Evolutionary conservation across 2,797 vertebrate species (phyloP).

Genomic region (Eleutherodactylus coqui): DNA sequence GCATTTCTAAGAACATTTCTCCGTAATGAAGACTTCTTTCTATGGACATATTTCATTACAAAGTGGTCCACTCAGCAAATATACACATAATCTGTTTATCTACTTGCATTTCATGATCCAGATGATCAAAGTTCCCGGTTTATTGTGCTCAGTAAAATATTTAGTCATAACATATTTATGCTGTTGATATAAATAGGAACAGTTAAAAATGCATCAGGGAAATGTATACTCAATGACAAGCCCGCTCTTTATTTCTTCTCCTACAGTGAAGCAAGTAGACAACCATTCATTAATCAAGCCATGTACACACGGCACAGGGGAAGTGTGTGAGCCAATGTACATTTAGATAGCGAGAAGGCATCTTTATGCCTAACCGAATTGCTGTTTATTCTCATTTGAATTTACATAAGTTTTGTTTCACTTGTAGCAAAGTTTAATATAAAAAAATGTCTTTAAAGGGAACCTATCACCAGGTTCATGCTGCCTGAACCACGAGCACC

Average conservation of each 20-base stretch:
- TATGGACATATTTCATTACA: background rate
- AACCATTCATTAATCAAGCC: constrained; percentile 49
- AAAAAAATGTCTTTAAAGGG: background rate
- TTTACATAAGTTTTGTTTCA: background rate
- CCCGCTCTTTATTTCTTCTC: constrained; percentile 39
- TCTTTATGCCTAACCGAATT: constrained; percentile 7
- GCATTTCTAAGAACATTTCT: background rate
- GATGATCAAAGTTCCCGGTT: constrained; percentile 16
- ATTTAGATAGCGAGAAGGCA: constrained; percentile 20
- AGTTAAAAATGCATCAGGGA: constrained; percentile 52
- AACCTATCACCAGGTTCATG: background rate
- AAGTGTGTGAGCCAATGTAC: constrained; percentile 36
- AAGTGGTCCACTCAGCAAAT: background rate
- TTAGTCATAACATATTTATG: constrained; percentile 49
- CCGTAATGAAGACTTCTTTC: background rate
- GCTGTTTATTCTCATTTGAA: background rate
- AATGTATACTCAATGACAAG: constrained; percentile 53
- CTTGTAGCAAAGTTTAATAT: background rate
- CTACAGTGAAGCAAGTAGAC: constrained; percentile 17
- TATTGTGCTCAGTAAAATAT: constrained; percentile 44
- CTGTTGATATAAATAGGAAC: constrained; percentile 48
- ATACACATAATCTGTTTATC: background rate
- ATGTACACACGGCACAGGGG: constrained; percentile 28
- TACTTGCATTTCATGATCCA: background rate
- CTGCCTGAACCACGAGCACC: too few relatives aligned